phyloP scores from a whole-genome alignment of 2,797 vertebrate species.

The Enteromius unitaeniatus region DNA sequence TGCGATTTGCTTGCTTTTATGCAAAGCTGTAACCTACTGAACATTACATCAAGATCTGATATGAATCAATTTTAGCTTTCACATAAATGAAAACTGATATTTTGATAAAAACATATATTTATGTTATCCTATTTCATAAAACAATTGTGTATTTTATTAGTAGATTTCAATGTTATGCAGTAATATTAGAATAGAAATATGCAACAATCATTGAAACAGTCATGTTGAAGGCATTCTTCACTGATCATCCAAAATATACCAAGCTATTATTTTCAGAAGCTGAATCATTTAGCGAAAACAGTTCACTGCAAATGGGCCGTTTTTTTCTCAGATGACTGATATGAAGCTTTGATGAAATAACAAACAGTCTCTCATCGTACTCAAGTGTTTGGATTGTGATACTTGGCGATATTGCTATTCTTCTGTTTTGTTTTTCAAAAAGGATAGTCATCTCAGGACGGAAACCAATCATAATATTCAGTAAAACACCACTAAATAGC shows the following conservation, averaged over 20 bases:
- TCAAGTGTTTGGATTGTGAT: constrained; percentile 25
- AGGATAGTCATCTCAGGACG: constrained; percentile 33
- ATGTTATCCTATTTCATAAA: background rate
- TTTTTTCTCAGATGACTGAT: constrained; percentile 4
- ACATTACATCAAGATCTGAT: background rate
- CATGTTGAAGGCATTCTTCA: background rate
- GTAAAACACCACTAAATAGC: constrained; percentile 25
- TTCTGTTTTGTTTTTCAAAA: constrained; percentile 47
- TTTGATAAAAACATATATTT: too few species aligned
- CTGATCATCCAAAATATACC: constrained; percentile 6
- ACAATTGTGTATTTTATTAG: background rate
- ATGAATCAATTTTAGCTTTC: background rate
- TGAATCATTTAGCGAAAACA: constrained; percentile 15
- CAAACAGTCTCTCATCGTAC: constrained; percentile 5
- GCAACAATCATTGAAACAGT: background rate
- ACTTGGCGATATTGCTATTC: background rate
- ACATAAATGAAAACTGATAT: background rate
- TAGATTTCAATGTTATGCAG: background rate
- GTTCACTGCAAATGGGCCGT: background rate
- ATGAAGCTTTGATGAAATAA: constrained; percentile 10
- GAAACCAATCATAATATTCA: constrained; percentile 33
- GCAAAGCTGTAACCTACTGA: background rate
- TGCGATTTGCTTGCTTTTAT: background rate
- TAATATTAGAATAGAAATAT: background rate
- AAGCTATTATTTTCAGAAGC: constrained; percentile 14